Evolutionary conservation across 2,888 invertebrate genomes (phyloP), one percentile per base, ranked within the genome.

Genomic region (Operophtera brumata): DNA sequence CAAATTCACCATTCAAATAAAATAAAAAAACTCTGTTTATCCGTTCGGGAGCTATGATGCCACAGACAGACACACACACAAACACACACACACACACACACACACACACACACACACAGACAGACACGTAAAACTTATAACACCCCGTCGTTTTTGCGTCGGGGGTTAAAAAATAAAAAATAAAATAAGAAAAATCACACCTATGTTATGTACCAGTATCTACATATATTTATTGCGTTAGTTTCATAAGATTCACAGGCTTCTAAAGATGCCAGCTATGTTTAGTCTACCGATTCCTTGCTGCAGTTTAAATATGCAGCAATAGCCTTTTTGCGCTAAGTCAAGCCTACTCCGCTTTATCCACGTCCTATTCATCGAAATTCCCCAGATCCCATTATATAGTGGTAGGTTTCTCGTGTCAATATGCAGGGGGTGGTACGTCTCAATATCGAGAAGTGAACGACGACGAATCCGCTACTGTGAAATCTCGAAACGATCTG

Each of bases 361-460:
- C 41, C 47, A n/a, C 46, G 45, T 52, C 55, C 57, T 54, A 62
- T 66, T 70, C 63, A 66, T 62, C 63, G 59, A 58, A 20, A 60
- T 65, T 71, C 64, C 54, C 39, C 28, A 62, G 66, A 69, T 66
- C 61, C 62, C 66, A 67, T 70, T 72, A 70, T 67, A 65, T 68
- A 64, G 67, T 48, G 55, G 65, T 61, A 56, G 61, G 61, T 64
- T 66, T 66, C 64, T 62, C 71, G 62, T 68, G 70, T 73, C 74
- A 71, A 70, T 71, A 72, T 67, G 70, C 69, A 68, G 54, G 61
- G 60, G 48, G 54, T 68, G 51, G 66, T 64, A 67, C 70, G 67
- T 77, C 73, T 74, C 75, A 77, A 79, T 79, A 77, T 78, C 65
- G 64, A 50, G 54, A 66, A 64, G 69, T 62, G 70, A 70, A 68